Evolutionary conservation across 2,888 invertebrate species (phyloP).

Genomic region (Leucophenga montana): DNA sequence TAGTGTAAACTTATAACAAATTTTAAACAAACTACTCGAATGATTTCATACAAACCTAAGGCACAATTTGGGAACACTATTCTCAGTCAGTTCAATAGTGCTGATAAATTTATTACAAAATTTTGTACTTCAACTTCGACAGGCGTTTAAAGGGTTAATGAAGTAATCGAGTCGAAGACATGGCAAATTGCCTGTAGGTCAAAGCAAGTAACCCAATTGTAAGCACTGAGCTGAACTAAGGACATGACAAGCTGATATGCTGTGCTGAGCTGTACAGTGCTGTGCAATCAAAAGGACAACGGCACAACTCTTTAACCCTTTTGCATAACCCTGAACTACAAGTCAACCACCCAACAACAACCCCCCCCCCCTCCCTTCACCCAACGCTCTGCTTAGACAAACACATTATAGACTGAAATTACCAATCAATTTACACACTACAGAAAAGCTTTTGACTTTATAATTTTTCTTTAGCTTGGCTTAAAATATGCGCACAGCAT

Average conservation of each 20-base stretch:
- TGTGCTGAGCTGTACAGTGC: no score
- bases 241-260: background rate
- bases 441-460: background rate
- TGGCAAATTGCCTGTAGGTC: slow-evolving; percentile 8
- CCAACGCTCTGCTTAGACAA: background rate
- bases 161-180: slow-evolving; percentile 5
- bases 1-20: no score
- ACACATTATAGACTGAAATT: slow-evolving; percentile 11
- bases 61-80: no score
- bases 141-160: slow-evolving; percentile 11
- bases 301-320: background rate
- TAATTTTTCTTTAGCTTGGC: slow-evolving; percentile 14
- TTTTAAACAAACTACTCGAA: no score
- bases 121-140: background rate
- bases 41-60: no score
- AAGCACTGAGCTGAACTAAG: background rate
- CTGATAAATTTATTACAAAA: no score
- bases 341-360: no score
- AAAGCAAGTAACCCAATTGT: background rate
- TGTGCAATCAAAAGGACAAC: background rate
- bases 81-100: no score
- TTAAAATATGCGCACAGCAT: background rate
- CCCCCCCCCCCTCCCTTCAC: background rate
- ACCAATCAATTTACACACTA: slow-evolving; percentile 27
- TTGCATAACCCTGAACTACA: background rate